Evolutionary conservation across 1,140 invertebrate species (phyloP).

Genomic region (Sitobion miscanthi): DNA sequence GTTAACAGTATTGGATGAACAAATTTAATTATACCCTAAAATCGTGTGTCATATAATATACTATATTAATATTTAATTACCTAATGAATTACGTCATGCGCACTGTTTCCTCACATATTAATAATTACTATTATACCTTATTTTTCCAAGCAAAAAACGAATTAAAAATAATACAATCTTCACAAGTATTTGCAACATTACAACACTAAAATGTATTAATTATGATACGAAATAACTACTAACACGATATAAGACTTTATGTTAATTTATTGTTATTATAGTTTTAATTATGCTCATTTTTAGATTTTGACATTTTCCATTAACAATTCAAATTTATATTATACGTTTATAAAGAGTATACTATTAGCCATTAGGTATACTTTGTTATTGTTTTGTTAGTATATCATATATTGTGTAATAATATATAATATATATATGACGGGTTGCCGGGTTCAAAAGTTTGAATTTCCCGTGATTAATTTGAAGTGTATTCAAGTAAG

Average conservation of each 20-base stretch:
- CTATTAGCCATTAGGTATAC: neutral
- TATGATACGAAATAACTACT: neutral
- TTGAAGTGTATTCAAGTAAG: conserved; percentile 27
- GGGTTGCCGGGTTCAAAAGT: conserved; percentile 1
- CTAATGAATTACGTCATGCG: neutral
- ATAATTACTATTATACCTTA: neutral
- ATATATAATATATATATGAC: neutral
- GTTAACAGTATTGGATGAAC: too few relatives aligned
- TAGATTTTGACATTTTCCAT: neutral
- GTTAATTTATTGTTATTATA: neutral
- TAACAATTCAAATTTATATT: conserved; percentile 7
- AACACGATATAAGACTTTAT: neutral
- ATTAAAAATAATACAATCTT: neutral
- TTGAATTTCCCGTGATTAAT: conserved; percentile 18
- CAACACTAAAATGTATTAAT: neutral
- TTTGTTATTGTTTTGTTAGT: neutral
- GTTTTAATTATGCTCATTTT: neutral
- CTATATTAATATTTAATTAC: too few relatives aligned
- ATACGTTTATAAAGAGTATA: neutral
- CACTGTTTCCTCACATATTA: neutral
- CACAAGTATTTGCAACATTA: neutral
- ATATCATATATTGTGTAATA: neutral
- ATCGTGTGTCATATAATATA: neutral
- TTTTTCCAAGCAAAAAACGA: neutral
- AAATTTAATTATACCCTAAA: neutral